Conservation (phyloP, 2,888 invertebrate species). For the Adela reaumurella region DNA sequence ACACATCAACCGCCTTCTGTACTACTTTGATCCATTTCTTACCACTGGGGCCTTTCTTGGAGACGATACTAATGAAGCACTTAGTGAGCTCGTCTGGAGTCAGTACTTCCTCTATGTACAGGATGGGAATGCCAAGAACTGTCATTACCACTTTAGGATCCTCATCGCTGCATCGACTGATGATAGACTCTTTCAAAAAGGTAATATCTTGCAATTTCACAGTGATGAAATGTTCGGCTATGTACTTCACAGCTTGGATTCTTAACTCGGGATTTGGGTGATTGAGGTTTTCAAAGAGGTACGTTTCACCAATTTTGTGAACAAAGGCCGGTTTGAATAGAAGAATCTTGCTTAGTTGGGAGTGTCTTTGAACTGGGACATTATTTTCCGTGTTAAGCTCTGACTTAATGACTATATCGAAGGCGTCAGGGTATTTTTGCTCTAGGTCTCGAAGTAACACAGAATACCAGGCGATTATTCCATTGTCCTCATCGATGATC, state of each 20-base stretch:
- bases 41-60: slow-evolving; percentile 22
- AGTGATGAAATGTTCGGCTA: slow-evolving; percentile 51
- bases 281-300: slow-evolving; percentile 67
- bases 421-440: slow-evolving; percentile 65
- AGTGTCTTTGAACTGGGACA: slow-evolving; percentile 22
- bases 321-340: slow-evolving; percentile 55
- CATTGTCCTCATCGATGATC: slow-evolving; percentile 35
- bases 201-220: slow-evolving; percentile 51
- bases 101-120: slow-evolving; percentile 34
- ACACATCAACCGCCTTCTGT: slow-evolving; percentile 34
- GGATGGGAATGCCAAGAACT: slow-evolving; percentile 41
- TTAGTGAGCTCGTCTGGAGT: slow-evolving; percentile 39
- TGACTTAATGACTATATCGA: slow-evolving; percentile 64
- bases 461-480: slow-evolving; percentile 50
- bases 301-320: slow-evolving; percentile 46
- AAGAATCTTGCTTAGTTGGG: slow-evolving; percentile 38
- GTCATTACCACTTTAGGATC: slow-evolving; percentile 58
- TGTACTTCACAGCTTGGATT: slow-evolving; percentile 61
- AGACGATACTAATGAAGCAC: slow-evolving; percentile 47
- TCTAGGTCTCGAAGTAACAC: slow-evolving; percentile 60
- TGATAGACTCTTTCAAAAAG: slow-evolving; percentile 61
- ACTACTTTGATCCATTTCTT: slow-evolving; percentile 39
- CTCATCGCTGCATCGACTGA: slow-evolving; percentile 66
- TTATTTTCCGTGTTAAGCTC: slow-evolving; percentile 39
- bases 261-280: slow-evolving; percentile 67